Conservation (phyloP, 2,797 vertebrate genomes). For the Eidolon dupreanum region DNA sequence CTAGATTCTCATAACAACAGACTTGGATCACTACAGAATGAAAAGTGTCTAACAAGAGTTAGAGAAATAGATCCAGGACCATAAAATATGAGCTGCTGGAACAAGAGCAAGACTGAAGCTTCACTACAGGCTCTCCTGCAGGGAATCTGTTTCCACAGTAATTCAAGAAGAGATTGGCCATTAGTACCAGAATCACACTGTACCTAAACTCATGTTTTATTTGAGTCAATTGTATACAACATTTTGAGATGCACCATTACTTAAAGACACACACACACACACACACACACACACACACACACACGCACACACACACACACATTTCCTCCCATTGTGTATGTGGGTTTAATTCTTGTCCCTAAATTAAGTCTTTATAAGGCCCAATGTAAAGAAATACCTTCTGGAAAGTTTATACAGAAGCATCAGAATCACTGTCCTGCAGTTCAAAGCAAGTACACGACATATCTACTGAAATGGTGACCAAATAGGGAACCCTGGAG, state of each 20-base stretch:
- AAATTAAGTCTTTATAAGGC: slow-evolving; percentile 36
- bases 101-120: background rate
- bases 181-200: background rate
- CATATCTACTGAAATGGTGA: background rate
- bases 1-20: background rate
- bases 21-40: background rate
- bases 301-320: no score
- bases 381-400: background rate
- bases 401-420: background rate
- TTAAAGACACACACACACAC: background rate
- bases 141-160: background rate
- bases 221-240: background rate
- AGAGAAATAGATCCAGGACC: background rate
- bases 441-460: background rate
- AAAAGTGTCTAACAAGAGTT: background rate
- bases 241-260: background rate
- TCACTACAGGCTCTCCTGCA: background rate
- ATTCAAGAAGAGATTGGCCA: background rate
- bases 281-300: no score
- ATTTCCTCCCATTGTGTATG: background rate
- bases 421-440: background rate
- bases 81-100: background rate
- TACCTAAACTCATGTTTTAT: background rate
- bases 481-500: background rate
- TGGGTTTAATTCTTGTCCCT: background rate